Base-by-base conservation (phyloP, 1,140 invertebrate genomes). In the Caenorhabditis inopinata region DNA sequence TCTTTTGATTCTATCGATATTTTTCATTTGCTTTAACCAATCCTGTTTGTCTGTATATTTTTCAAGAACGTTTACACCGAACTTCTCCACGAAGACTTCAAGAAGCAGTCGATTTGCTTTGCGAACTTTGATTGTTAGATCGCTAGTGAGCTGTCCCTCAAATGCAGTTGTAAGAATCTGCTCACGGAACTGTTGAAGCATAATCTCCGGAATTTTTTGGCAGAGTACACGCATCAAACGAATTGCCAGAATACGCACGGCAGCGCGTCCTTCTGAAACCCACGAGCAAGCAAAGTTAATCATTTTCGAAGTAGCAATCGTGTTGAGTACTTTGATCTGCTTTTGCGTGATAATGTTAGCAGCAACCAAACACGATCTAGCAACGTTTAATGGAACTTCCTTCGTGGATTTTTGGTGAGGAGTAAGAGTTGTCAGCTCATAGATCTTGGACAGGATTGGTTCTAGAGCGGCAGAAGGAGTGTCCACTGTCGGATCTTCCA, bases 31-130 rank as follows among this genome's bases (percentile, higher is more conserved):
- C 23, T 78, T 82, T 14, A 83, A 25, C 82, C 82, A 83, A 21
- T 83, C 82, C n/a, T 74, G 62, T 18, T 82, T 83, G 6, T 35
- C 51, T 14, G 83, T 83, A 35, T 80, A 79, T 21, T 79, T 82
- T 16, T 62, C 21, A 14, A 83, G 58, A 35, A 79, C 82, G n/a
- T 78, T 27, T 5, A 73, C 51, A 16, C 83, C 83, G 38, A 83
- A 83, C 46, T 73, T 75, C 47, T 83, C 82, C 3, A 83, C 82
- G 16, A 83, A 42, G 12, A 78, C 81, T 23, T 80, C 82, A 6
- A 83, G 78, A 14, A 83, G 82, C 2, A 83, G 74, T 11, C 83
- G 82, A 38, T 83, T 83, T 7, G 83, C 83, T 47, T 83, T 82
- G 1, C 80, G 45, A 14, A 83, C 77, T 47, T 82, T 82, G 51